Percentiles rank a stretch among this genome's conserved stretches.
phyloP scores from a whole-genome alignment of 2,888 invertebrate species.

The Andrena haemorrhoa region DNA sequence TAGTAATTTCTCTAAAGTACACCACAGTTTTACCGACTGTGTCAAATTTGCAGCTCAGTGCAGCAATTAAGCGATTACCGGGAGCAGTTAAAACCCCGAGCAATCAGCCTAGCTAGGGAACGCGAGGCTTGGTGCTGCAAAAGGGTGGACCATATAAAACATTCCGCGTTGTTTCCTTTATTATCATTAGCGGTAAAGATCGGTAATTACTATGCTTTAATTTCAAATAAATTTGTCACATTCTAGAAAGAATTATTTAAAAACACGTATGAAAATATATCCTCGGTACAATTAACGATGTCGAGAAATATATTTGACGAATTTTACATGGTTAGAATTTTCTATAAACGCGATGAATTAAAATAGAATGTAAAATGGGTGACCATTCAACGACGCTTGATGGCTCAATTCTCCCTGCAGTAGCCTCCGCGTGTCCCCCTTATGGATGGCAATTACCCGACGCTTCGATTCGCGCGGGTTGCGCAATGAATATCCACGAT shows the following conservation, averaged over 20 bases:
- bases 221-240: background rate
- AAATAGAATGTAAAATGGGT: background rate
- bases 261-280: too few species aligned
- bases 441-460: background rate
- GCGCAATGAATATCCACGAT: conserved; percentile 62
- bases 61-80: background rate
- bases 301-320: background rate
- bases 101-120: background rate
- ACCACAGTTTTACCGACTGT: conserved; percentile 1
- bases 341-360: background rate
- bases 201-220: background rate
- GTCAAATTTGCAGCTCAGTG: background rate
- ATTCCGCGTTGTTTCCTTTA: background rate
- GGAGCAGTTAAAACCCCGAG: background rate
- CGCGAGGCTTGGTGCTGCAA: background rate
- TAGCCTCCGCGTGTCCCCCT: background rate
- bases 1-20: background rate
- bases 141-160: background rate
- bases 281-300: too few species aligned
- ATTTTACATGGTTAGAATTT: background rate
- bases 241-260: background rate
- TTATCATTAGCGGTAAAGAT: background rate
- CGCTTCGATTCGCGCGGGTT: conserved; percentile 41
- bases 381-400: too few species aligned
- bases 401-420: too few species aligned